phyloP scores from a whole-genome alignment of 2,113 vertebrate species.

The Planiliza haematocheilus region DNA sequence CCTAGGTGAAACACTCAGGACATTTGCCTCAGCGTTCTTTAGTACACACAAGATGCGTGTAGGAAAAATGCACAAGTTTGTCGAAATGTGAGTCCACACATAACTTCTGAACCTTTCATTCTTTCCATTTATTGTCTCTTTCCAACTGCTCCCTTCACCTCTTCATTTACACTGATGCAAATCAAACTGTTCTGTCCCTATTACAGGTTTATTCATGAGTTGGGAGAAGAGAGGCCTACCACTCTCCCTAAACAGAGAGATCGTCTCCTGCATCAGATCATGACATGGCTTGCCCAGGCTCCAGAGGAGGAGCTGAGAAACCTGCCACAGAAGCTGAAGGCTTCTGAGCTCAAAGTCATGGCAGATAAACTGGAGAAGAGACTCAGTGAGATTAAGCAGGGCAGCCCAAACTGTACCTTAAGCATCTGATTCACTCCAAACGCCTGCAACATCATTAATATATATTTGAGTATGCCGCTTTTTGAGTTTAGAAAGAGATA shows the following conservation, averaged over 20 bases:
- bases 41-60: conserved; percentile 17
- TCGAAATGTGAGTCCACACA: conserved; percentile 24
- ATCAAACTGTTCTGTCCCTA: not conserved
- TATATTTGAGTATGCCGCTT: no score
- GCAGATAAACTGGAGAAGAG: conserved; percentile 43
- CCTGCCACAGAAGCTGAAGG: conserved; percentile 49
- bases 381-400: conserved; percentile 42
- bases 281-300: conserved; percentile 48
- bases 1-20: conserved; percentile 48
- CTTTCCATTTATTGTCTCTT: not conserved
- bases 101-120: not conserved
- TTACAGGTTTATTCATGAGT: conserved; percentile 14
- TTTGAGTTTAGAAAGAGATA: no score
- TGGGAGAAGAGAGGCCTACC: accelerated
- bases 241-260: not conserved
- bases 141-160: no score
- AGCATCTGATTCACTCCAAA: no score
- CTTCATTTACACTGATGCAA: accelerated
- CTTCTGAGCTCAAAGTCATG: not conserved
- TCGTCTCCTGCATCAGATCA: conserved; percentile 36
- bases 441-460: no score
- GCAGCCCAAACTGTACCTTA: conserved; percentile 23
- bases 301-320: conserved; percentile 29
- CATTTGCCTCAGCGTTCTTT: conserved; percentile 57
- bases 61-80: conserved; percentile 53